phyloP scores from a whole-genome alignment of 2,888 invertebrate genomes.

The Mesorhabditis spiculigera region DNA sequence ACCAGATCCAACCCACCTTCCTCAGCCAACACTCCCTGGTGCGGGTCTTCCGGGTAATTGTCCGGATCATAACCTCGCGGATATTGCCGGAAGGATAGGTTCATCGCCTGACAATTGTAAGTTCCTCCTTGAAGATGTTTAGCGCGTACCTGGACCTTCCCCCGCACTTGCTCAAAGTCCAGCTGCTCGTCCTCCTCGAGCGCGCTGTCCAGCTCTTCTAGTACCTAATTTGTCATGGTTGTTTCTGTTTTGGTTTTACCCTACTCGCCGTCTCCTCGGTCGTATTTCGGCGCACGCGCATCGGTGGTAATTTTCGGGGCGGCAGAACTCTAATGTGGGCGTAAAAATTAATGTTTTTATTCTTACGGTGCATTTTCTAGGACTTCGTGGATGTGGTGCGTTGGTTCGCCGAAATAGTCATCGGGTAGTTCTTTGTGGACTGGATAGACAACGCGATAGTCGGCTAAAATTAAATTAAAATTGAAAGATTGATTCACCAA shows the following conservation, averaged over 20 bases:
- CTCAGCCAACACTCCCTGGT: too few species aligned
- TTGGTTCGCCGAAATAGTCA: constrained; percentile 2
- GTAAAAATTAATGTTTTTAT: too few species aligned
- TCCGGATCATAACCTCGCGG: neutral
- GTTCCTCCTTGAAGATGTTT: neutral
- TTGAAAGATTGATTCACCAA: neutral
- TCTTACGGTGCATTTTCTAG: neutral
- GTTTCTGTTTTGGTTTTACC: too few species aligned
- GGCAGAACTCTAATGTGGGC: too few species aligned
- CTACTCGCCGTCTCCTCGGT: neutral
- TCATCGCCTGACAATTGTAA: neutral
- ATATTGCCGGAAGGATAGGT: neutral
- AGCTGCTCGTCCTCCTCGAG: constrained; percentile 1
- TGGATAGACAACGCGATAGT: constrained; percentile 4
- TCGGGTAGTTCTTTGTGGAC: neutral
- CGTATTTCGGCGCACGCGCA: neutral
- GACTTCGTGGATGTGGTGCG: constrained; percentile 6
- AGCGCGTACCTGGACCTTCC: neutral
- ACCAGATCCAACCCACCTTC: too few species aligned
- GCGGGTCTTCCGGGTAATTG: too few species aligned
- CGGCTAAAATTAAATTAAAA: neutral
- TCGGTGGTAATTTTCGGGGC: neutral
- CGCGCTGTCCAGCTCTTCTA: neutral
- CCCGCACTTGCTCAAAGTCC: neutral
- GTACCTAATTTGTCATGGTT: neutral